Evolutionary conservation across 2,888 invertebrate species (phyloP).

Genomic region (Andrena flavipes): DNA sequence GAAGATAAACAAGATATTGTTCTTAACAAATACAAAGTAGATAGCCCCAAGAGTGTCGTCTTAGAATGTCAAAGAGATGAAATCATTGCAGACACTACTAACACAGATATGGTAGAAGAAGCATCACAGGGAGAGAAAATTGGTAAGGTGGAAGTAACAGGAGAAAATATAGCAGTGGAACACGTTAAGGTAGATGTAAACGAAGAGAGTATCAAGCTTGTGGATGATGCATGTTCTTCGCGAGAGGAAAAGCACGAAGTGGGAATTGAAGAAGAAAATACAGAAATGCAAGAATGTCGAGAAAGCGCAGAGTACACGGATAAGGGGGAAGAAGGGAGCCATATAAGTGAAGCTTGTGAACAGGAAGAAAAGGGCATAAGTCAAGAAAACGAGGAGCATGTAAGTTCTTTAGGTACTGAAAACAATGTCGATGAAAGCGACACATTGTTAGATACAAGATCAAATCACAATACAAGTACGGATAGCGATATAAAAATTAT

Average conservation of each 20-base stretch:
- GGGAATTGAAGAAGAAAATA: not conserved
- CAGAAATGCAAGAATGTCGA: not conserved
- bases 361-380: not conserved
- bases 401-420: constrained; percentile 3
- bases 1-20: constrained; percentile 20
- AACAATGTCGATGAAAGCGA: not conserved
- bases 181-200: not conserved
- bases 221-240: not conserved
- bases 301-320: not conserved
- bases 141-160: not conserved
- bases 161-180: constrained; percentile 1
- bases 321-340: not conserved
- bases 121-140: not conserved
- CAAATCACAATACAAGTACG: not conserved
- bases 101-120: not conserved
- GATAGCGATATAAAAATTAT: not conserved
- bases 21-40: constrained; percentile 4
- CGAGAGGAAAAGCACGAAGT: not conserved
- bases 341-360: not conserved
- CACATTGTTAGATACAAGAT: not conserved
- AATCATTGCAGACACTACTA: not conserved
- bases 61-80: not conserved
- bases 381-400: not conserved
- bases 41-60: constrained; percentile 3
- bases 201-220: not conserved